Evolutionary conservation across 2,113 vertebrate genomes (phyloP).

Genomic region (Nansenia antarctica): DNA sequence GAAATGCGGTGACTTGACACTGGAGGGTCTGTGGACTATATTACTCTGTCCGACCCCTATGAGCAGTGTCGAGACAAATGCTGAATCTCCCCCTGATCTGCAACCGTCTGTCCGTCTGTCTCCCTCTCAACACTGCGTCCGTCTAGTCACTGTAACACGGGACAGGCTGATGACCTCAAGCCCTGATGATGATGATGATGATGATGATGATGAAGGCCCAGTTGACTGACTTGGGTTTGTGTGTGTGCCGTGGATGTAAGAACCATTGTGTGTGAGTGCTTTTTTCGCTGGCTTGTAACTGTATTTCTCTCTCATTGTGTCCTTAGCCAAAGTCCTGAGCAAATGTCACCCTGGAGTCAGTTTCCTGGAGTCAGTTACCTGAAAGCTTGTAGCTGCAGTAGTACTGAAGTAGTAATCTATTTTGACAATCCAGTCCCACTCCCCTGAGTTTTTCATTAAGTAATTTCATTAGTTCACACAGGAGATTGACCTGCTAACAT

Average conservation of each 20-base stretch:
- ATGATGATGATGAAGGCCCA: neutral
- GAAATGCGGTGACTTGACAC: neutral
- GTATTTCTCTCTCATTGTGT: slow-evolving; percentile 12
- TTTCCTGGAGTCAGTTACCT: too few species aligned
- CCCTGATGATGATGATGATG: neutral
- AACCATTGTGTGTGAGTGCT: neutral
- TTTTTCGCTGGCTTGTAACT: neutral
- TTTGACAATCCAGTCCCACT: too few species aligned
- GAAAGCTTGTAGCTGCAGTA: too few species aligned
- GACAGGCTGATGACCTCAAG: too few species aligned
- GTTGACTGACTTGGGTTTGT: neutral
- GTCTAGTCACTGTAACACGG: too few species aligned
- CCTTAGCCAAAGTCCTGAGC: slow-evolving; percentile 41
- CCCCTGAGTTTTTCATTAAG: too few species aligned
- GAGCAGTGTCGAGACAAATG: slow-evolving; percentile 2
- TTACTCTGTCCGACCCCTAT: neutral
- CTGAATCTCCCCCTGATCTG: slow-evolving; percentile 9
- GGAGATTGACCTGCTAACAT: too few species aligned
- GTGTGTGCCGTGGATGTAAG: slow-evolving; percentile 27
- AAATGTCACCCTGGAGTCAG: slow-evolving; percentile 13
- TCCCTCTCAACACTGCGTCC: neutral
- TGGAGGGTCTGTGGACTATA: neutral
- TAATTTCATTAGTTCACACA: too few species aligned
- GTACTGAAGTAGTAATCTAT: too few species aligned
- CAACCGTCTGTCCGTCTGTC: slow-evolving; percentile 15